Evolutionary conservation across 2,113 vertebrate species (phyloP).

Genomic region (Gallinago paraguaiae): DNA sequence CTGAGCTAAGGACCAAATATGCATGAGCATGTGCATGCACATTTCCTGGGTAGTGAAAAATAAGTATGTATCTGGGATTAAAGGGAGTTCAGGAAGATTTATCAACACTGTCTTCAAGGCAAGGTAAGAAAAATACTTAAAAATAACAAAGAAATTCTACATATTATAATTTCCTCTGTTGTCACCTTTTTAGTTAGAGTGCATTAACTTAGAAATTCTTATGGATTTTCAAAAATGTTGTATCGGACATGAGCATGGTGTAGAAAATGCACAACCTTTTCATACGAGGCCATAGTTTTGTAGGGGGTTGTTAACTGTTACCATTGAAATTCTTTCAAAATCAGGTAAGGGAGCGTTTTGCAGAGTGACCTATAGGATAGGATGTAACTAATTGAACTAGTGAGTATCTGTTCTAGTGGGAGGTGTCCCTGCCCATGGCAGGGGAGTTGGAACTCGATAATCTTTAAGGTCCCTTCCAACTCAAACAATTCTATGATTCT

Average conservation of each 20-base stretch:
- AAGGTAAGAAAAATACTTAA: neutral
- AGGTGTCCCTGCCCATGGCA: too few relatives aligned
- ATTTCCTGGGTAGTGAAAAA: neutral
- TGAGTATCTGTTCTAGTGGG: neutral
- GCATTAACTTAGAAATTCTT: neutral
- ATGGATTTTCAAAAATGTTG: neutral
- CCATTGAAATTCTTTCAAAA: neutral
- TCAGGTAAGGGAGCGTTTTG: neutral
- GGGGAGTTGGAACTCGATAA: too few relatives aligned
- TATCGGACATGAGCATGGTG: neutral
- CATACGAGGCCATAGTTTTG: neutral
- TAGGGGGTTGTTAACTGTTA: neutral
- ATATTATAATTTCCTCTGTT: neutral
- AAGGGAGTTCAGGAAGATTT: neutral
- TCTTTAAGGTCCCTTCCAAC: too few relatives aligned
- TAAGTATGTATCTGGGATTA: neutral
- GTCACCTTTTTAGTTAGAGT: neutral
- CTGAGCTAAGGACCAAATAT: neutral
- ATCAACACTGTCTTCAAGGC: neutral
- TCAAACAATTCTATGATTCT: too few relatives aligned
- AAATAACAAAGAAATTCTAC: neutral
- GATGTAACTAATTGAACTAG: neutral
- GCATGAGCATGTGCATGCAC: neutral
- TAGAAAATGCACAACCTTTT: neutral
- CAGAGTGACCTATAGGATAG: too few relatives aligned